phyloP scores from a whole-genome alignment of 2,113 vertebrate species.

The Pseudonaja textilis region DNA sequence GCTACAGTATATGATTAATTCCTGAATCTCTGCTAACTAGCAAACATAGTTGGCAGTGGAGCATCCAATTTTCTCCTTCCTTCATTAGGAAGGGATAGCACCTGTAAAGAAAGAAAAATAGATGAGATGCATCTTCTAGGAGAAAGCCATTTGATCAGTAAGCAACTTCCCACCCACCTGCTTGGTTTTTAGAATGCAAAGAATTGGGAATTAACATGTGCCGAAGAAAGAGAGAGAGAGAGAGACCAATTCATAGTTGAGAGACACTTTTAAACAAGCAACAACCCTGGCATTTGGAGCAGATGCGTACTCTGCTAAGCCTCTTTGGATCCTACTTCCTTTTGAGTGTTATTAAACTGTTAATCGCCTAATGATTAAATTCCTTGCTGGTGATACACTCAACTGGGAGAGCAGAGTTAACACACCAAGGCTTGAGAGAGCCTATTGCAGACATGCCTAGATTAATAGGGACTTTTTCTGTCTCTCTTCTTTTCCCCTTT shows the following conservation, averaged over 20 bases:
- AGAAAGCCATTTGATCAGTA: not conserved
- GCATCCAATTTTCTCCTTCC: not conserved
- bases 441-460: conserved; percentile 38
- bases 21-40: not conserved
- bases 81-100: not conserved
- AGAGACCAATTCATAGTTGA: not conserved
- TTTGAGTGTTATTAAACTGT: conserved; percentile 51
- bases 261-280: not conserved
- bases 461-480: not conserved
- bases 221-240: not conserved
- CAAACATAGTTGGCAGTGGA: not conserved
- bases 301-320: not conserved
- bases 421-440: conserved; percentile 48
- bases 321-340: conserved; percentile 13
- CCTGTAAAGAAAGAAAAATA: not conserved
- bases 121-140: not conserved
- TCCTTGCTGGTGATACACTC: conserved; percentile 43
- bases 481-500: not conserved
- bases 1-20: not conserved
- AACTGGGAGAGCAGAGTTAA: conserved; percentile 42
- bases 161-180: not conserved
- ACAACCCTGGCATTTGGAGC: not conserved
- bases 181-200: not conserved
- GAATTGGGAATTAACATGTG: not conserved
- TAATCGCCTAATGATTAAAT: conserved; percentile 57